Evolutionary conservation across 2,888 invertebrate genomes (phyloP), one percentile per base, ranked within the genome.

Genomic region (Erebia aethiops): DNA sequence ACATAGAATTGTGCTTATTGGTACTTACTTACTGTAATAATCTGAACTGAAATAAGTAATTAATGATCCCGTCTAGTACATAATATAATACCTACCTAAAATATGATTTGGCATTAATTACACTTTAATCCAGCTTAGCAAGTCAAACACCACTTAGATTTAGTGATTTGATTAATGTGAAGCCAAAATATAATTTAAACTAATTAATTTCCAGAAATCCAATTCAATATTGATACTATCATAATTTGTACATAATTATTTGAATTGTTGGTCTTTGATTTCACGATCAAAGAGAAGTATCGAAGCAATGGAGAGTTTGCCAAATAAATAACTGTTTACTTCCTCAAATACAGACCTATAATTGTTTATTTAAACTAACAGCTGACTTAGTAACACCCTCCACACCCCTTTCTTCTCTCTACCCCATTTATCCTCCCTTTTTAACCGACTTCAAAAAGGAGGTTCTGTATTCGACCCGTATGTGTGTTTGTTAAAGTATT

Each of bases 311-410:
- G 18, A 54, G 18, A 54, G 54, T 54, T 54, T 16, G 9, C 16
- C 54, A 18, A 52, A 52, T 52, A 35, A 35, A 52, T n/a, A 52
- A 52, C 52, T 52, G 52, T 52, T 52, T 52, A 52, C 52, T 52
- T 52, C n/a, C 2, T 52, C 52, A 18, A 52, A 54, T 16, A 54
- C 54, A 54, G 10, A 54, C 54, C 54, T 10, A 54, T 54, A 10
- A 18, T 52, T 52, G 16, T 16, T 16, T 52, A 43, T 11, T 46
- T 46, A 46, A 13, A 46, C 46, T 46, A 54, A 54, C 8, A 10
- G 16, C 3, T 18, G 16, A 54, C 16, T 54, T 54, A 16, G 9
- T 9, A 18, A 54, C 2, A 18, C 54, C 9, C 16, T 10, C 16
- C 11, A 16, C n/a, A n/a, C 2, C 2, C 9, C 16, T 16, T 35